Evolutionary conservation across 1,140 invertebrate species (phyloP).

Genomic region (Geopemphigus sp.): DNA sequence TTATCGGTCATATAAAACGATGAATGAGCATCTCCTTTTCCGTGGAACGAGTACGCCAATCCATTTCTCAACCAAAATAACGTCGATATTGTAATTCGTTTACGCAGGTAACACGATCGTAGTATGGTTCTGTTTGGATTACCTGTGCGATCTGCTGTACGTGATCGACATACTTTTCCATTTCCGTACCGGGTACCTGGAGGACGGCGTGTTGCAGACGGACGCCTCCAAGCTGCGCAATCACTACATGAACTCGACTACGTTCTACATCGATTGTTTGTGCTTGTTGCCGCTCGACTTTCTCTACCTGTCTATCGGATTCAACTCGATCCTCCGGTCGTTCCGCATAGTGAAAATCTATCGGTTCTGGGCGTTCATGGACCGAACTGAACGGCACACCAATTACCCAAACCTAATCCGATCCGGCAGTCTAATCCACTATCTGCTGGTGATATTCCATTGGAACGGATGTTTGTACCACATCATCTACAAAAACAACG

Average conservation of each 20-base stretch:
- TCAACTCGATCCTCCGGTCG: constrained; percentile 93
- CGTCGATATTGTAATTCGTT: too few species aligned
- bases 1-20: too few species aligned
- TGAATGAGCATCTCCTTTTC: too few species aligned
- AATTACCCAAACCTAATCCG: constrained; percentile 98
- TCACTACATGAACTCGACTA: constrained; percentile 98
- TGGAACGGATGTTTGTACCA: constrained; percentile 99
- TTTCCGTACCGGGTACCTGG: constrained; percentile 93
- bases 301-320: constrained; percentile 95
- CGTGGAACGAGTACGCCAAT: too few species aligned
- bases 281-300: constrained; percentile 96
- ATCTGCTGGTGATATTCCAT: constrained; percentile 96
- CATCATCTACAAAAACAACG: constrained; percentile 91
- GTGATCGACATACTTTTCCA: constrained; percentile 94
- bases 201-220: constrained; percentile 94
- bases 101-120: constrained; percentile 79
- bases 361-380: constrained; percentile 96
- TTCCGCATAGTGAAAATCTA: constrained; percentile 98
- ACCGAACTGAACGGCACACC: constrained; percentile 95
- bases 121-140: constrained; percentile 96
- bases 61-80: too few species aligned
- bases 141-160: constrained; percentile 94
- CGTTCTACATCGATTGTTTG: constrained; percentile 97
- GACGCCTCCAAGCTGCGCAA: constrained; percentile 88
- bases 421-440: constrained; percentile 87